phyloP scores from a whole-genome alignment of 2,888 invertebrate genomes.

The Rhingia rostrata region DNA sequence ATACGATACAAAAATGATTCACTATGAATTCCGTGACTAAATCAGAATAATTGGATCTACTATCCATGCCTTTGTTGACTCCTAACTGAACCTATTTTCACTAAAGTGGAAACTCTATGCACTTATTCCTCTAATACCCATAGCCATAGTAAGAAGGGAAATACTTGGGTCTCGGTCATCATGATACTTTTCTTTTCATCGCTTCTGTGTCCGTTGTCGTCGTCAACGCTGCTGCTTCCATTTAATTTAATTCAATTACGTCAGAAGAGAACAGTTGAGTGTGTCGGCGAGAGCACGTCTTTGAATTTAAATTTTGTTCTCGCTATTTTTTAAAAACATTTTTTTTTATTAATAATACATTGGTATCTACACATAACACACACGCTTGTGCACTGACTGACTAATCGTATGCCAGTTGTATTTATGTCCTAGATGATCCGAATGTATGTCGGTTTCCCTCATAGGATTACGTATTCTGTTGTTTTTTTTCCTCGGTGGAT shows the following conservation, averaged over 20 bases:
- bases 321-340: constrained; percentile 18
- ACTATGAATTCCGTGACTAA: too few species aligned
- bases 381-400: constrained; percentile 18
- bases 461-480: constrained; percentile 10
- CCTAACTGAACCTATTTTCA: too few species aligned
- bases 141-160: constrained; percentile 50
- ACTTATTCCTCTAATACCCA: neutral
- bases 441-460: constrained; percentile 15
- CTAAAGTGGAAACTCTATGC: too few species aligned
- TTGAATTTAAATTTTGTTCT: constrained; percentile 55
- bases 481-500: constrained; percentile 18
- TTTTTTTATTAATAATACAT: constrained; percentile 52
- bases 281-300: constrained; percentile 31
- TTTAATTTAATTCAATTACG: constrained; percentile 59
- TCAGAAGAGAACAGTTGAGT: constrained; percentile 54
- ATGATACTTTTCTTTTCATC: constrained; percentile 38
- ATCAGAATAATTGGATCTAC: too few species aligned
- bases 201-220: neutral
- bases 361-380: constrained; percentile 17
- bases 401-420: constrained; percentile 34
- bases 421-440: constrained; percentile 39
- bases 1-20: too few species aligned
- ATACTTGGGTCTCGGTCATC: constrained; percentile 56
- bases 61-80: too few species aligned
- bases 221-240: constrained; percentile 8